Evolutionary conservation across 92 coral and sea anemone genomes (phyloP).

Genomic region (Palythoa grandis): DNA sequence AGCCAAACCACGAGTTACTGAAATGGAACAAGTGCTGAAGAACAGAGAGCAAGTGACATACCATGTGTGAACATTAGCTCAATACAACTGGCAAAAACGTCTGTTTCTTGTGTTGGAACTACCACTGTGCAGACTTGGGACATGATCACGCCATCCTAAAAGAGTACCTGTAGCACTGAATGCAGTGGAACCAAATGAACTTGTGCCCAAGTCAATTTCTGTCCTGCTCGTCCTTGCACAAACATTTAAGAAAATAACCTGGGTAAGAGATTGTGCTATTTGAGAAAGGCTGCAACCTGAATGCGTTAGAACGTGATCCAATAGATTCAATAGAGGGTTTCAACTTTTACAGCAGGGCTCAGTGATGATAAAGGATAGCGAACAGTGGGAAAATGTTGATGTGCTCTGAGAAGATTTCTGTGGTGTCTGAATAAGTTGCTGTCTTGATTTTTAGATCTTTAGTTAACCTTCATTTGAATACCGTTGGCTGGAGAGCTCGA

Average conservation of each 20-base stretch:
- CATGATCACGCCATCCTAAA: not conserved
- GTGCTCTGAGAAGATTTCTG: not conserved
- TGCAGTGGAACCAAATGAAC: not conserved
- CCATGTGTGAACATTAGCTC: not conserved
- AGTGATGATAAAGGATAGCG: not conserved
- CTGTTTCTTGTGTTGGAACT: slow-evolving; percentile 4
- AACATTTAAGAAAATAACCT: not conserved
- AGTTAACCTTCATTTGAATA: not conserved
- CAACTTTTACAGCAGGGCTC: not conserved
- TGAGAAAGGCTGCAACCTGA: not conserved
- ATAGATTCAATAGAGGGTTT: not conserved
- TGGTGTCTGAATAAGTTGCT: not conserved
- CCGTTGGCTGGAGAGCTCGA: not conserved
- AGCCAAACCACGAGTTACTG: not conserved
- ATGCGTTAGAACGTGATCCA: not conserved
- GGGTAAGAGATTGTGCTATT: not conserved
- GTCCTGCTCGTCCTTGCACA: not conserved
- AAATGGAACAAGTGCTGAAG: not conserved
- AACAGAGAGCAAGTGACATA: not conserved
- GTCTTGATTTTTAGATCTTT: not conserved
- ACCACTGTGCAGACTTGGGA: not conserved
- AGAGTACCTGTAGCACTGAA: not conserved
- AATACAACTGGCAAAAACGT: not conserved
- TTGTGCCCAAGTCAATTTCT: not conserved
- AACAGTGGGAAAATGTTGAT: not conserved